These are phyloP conservation scores for Microcebus griseorufus DNA, from an alignment of 2,113 vertebrate genomes.

Conservation along the genomic window DNA sequence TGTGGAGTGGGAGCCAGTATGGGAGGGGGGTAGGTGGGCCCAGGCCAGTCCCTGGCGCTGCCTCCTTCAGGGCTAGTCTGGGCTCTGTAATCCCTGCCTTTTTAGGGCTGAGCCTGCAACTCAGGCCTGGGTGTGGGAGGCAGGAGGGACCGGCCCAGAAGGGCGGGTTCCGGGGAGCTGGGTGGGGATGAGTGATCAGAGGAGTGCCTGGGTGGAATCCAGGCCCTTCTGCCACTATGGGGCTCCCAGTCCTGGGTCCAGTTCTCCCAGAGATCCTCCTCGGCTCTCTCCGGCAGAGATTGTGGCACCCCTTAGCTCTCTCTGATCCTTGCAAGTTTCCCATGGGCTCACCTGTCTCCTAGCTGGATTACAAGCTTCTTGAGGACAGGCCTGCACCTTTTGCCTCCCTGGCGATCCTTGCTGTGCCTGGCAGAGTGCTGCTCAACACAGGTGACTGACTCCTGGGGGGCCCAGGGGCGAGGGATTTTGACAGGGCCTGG, in stretches of 20 bases:
- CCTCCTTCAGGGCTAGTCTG: neutral
- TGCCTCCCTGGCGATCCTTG: neutral
- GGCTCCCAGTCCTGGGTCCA: neutral
- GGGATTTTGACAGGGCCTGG: neutral
- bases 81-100: slow-evolving; percentile 81
- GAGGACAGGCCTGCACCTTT: neutral
- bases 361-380: neutral
- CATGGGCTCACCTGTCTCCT: neutral
- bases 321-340: neutral
- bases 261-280: neutral
- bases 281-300: neutral
- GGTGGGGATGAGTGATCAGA: no score
- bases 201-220: neutral
- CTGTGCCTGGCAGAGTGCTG: neutral
- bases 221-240: neutral
- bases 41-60: slow-evolving; percentile 29
- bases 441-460: no score
- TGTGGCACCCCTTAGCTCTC: neutral
- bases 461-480: neutral
- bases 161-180: neutral
- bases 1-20: neutral
- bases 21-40: neutral
- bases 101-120: slow-evolving; percentile 81
- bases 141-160: neutral
- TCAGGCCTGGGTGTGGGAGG: neutral